phyloP scores from a whole-genome alignment of 2,113 vertebrate genomes.

The Nyctereutes procyonoides region DNA sequence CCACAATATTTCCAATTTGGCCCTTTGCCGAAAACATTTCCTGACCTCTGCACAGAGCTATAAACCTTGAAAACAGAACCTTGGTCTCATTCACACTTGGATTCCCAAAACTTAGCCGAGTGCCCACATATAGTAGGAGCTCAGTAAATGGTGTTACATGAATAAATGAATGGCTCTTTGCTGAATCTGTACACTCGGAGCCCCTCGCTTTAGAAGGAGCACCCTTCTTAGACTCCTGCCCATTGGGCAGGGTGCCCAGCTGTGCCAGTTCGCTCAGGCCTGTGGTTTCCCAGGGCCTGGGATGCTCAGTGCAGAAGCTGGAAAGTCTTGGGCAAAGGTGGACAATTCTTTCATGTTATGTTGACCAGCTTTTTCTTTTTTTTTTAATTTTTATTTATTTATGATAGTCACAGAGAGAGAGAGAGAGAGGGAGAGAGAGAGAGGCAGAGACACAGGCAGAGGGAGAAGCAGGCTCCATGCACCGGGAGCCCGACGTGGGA shows the following conservation, averaged over 20 bases:
- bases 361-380: neutral
- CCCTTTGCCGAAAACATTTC: neutral
- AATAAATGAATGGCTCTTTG: neutral
- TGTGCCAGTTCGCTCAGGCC: neutral
- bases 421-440: no score
- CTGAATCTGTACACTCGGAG: neutral
- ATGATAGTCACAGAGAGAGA: no score
- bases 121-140: neutral
- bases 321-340: neutral
- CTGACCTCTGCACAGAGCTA: neutral
- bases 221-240: neutral
- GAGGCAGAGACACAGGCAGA: no score
- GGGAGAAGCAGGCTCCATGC: no score
- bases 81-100: neutral
- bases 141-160: neutral
- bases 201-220: neutral
- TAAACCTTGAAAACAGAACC: neutral
- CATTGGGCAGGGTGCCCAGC: neutral
- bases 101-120: neutral
- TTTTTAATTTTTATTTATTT: no score
- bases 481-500: no score
- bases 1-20: neutral
- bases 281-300: neutral
- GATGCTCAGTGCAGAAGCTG: neutral
- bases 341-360: neutral